Evolutionary conservation across 2,113 vertebrate species (phyloP).

Genomic region (Lophochroa leadbeateri): DNA sequence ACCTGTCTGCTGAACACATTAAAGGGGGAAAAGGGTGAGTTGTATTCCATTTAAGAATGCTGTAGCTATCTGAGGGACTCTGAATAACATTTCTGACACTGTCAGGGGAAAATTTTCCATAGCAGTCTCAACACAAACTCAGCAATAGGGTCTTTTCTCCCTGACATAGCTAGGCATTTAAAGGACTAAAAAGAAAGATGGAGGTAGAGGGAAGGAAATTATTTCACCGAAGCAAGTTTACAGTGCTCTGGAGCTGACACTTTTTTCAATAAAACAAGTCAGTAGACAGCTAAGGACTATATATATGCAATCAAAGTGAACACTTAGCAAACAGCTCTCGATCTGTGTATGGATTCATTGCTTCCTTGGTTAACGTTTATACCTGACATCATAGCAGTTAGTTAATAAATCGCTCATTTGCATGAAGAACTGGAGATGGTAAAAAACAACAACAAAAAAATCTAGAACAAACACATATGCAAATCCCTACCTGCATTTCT

Average conservation of each 20-base stretch:
- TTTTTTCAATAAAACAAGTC: not conserved
- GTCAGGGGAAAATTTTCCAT: constrained; percentile 4
- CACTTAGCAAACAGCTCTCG: not conserved
- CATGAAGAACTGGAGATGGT: not conserved
- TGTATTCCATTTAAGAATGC: constrained; percentile 35
- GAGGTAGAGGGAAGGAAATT: not conserved
- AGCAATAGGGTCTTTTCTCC: not conserved
- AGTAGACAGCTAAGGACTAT: not conserved
- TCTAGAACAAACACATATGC: not conserved
- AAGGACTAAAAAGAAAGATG: not conserved
- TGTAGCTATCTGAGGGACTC: constrained; percentile 2
- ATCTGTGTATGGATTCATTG: not conserved
- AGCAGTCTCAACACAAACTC: not conserved
- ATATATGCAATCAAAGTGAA: not conserved
- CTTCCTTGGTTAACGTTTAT: constrained; percentile 48
- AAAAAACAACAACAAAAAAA: not conserved
- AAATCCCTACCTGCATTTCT: not conserved
- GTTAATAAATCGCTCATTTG: constrained; percentile 44
- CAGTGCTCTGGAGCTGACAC: not conserved
- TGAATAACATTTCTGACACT: constrained; percentile 31
- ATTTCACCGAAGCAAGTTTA: not conserved
- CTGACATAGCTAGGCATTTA: not conserved
- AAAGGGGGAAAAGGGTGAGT: constrained; percentile 27
- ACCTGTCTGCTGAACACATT: constrained; percentile 65
- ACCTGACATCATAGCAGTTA: not conserved